Percentiles rank a stretch among this genome's conserved stretches.
Conservation (phyloP, 35 echinoderm and acorn worm species). For the Apostichopus parvimensis region DNA sequence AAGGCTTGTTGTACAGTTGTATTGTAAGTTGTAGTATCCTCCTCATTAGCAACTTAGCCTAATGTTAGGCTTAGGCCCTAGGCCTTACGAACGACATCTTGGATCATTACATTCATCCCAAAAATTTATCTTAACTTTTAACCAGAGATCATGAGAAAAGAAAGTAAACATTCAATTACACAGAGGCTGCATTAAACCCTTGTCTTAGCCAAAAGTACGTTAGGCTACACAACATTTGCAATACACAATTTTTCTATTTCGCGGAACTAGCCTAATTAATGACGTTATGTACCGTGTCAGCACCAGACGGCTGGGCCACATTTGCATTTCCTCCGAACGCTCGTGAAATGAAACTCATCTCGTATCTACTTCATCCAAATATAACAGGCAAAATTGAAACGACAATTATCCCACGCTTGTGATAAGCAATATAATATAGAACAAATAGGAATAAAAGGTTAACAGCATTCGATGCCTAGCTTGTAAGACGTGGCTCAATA, state of each 20-base stretch:
- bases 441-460: not conserved
- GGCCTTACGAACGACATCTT: too few relatives aligned
- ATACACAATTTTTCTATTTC: not conserved
- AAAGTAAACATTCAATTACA: not conserved
- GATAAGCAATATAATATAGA: not conserved
- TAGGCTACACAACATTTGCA: not conserved
- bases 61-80: too few relatives aligned
- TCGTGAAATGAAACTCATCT: conserved; percentile 5
- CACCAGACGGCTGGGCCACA: conserved; percentile 23
- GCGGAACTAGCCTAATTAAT: conserved; percentile 8
- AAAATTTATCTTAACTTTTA: not conserved
- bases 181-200: not conserved
- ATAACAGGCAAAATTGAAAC: not conserved
- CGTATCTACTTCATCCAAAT: not conserved
- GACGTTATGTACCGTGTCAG: not conserved
- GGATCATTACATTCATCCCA: not conserved
- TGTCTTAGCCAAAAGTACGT: not conserved
- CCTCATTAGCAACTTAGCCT: too few relatives aligned
- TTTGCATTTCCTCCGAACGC: conserved; percentile 35
- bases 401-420: not conserved
- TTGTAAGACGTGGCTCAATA: conserved; percentile 1
- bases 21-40: too few relatives aligned
- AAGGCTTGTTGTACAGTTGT: too few relatives aligned
- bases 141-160: not conserved
- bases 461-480: not conserved